Conservation (phyloP, 2,888 invertebrate species). For the Plagodis pulveraria region DNA sequence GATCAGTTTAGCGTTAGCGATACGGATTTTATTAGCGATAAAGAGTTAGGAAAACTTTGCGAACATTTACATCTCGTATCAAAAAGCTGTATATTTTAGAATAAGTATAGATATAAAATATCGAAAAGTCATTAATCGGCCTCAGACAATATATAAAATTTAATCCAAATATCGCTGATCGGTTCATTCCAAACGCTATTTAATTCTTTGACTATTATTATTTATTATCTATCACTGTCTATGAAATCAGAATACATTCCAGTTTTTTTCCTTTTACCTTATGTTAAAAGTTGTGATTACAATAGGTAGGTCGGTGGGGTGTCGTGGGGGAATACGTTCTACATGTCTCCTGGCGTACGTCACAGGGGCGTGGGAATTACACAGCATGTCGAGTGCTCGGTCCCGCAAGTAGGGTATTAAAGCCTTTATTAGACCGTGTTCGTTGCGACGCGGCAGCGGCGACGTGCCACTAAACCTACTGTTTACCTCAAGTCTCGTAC, state of each 20-base stretch:
- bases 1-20: conserved; percentile 2
- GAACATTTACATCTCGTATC: not conserved
- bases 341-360: conserved; percentile 28
- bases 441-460: conserved; percentile 29
- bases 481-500: conserved; percentile 33
- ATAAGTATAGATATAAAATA: too few species aligned
- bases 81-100: too few species aligned
- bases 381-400: conserved; percentile 36
- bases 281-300: conserved; percentile 20
- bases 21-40: conserved; percentile 1
- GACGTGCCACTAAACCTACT: conserved; percentile 36
- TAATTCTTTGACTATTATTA: too few species aligned
- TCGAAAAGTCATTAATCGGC: too few species aligned
- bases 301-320: conserved; percentile 1
- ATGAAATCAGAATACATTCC: not conserved
- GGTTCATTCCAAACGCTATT: too few species aligned
- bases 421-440: conserved; percentile 40
- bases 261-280: conserved; percentile 18
- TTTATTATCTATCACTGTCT: too few species aligned
- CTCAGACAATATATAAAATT: too few species aligned
- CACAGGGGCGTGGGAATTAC: conserved; percentile 39
- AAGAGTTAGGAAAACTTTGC: conserved; percentile 5
- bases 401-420: conserved; percentile 36
- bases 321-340: conserved; percentile 12
- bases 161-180: too few species aligned